Evolutionary conservation across 1,140 invertebrate genomes (phyloP), one percentile per base, ranked within the genome.

Genomic region (Dinothrombium tinctorium): DNA sequence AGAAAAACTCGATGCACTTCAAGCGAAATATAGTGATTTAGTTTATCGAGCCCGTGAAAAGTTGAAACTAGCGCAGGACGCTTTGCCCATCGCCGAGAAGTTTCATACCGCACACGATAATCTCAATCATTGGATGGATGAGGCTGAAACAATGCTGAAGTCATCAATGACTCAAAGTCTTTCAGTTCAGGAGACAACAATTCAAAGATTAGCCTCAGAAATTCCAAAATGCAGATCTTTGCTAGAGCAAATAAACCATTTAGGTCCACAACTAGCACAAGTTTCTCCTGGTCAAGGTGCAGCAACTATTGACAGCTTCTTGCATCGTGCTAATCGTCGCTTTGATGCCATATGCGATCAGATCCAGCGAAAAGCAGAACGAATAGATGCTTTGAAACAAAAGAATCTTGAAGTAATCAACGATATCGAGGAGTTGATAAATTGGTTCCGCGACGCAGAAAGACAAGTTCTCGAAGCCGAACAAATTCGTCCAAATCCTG

Each of bases 271-370:
- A 51, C 59, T 98, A n/a, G 87, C 84, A 47, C 67, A 81, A 51
- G 67, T 90, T 20, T 89, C 83, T 2, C 83, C 86, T 0, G 82
- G 82, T 33, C 81, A 89, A 59, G 65, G 65, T 37, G 84, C 89
- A n/a, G 71, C 78, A 0, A 83, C 81, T 19, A 78, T 98, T 35
- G 84, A 92, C 59, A 78, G 76, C 23, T 65, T 90, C 5, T 80
- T 95, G 1, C 78, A 77, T 0, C 66, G 86, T 35, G 82, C 90
- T 54, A 90, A 90, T 57, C 66, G 84, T 26, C 65, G 86, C 24
- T 95, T 92, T 61, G 87, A 94, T 53, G 73, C 78, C 1, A 83
- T 95, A 49, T 78, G 77, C 20, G 87, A 95, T 54, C 83, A 90
- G 58, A 81, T 94, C 31, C 83, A 92, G 60, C 69, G 87, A 17